Percentiles rank a stretch among this genome's conserved stretches.
phyloP scores from a whole-genome alignment of 2,797 vertebrate genomes.

The Ataeniobius toweri region DNA sequence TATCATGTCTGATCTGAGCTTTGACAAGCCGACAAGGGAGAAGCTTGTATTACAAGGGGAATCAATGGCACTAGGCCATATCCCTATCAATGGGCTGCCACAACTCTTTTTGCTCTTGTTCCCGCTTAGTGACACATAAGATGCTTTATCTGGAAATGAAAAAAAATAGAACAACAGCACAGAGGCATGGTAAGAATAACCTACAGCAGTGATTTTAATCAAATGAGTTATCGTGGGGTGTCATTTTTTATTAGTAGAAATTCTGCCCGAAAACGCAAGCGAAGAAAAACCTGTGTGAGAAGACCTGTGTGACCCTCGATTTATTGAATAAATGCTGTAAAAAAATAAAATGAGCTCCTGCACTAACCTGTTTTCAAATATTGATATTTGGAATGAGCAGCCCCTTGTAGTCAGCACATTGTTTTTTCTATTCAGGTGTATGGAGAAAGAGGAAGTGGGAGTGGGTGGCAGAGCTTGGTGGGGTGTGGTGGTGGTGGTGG shows the following conservation, averaged over 20 bases:
- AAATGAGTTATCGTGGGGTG: constrained; percentile 21
- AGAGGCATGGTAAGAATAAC: constrained; percentile 27
- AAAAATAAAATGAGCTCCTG: constrained; percentile 44
- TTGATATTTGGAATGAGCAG: constrained; percentile 66
- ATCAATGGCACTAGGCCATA: constrained; percentile 71
- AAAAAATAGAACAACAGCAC: constrained; percentile 4
- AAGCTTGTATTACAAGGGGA: constrained; percentile 80
- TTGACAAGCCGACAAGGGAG: constrained; percentile 77
- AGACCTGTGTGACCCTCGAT: constrained; percentile 28
- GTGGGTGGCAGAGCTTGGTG: constrained; percentile 5
- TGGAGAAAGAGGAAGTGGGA: constrained; percentile 31
- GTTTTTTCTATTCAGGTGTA: constrained; percentile 34
- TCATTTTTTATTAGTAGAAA: constrained; percentile 35
- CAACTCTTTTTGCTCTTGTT: constrained; percentile 61
- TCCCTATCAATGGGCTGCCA: constrained; percentile 77
- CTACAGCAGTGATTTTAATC: constrained; percentile 6
- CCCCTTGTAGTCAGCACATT: constrained; percentile 59
- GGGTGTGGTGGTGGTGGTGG: not conserved
- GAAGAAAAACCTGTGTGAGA: constrained; percentile 12
- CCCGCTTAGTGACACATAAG: constrained; percentile 58
- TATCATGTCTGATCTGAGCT: constrained; percentile 79
- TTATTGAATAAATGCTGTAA: constrained; percentile 29
- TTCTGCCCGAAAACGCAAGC: constrained; percentile 2
- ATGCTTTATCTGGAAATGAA: constrained; percentile 44
- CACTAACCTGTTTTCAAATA: constrained; percentile 63